Evolutionary conservation across 2,888 invertebrate species (phyloP), one percentile per base, ranked within the genome.

Genomic region (Noctua comes): DNA sequence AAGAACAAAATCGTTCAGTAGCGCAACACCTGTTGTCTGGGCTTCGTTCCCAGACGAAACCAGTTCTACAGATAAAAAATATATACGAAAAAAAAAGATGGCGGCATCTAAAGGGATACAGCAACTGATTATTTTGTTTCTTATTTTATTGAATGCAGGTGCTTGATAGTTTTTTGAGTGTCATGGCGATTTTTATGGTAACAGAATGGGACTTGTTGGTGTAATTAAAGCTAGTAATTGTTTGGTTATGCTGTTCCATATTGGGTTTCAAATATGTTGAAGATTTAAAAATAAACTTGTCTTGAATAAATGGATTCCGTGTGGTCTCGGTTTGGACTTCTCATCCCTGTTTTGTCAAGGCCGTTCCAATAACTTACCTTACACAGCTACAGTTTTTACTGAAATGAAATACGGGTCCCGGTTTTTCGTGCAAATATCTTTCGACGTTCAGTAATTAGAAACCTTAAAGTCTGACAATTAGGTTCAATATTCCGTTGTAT

Each of bases 21-120:
- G 94, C 93, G 91, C 91, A 93, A 92, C 96, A 96, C 96, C 96
- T 95, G 96, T 95, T 95, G 94, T 94, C 91, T 91, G 86, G 90
- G 89, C 91, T 86, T 91, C 89, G 92, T 95, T 96, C 95, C 95
- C 96, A 95, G 91, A 88, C 92, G 91, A 91, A 95, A 95, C 95
- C 92, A 82, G 95, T 95, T 95, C 75, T n/a, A 82, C 92, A 90
- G 88, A 90, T 90, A 93, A 94, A 93, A 93, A 93, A 90, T 88
- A 79, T 84, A 87, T 40, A 64, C 73, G 48, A 69, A 79, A 88
- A 90, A 91, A 92, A 93, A 94, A 93, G 86, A 91, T 91, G 91
- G 91, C 91, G 86, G 91, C 88, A 80, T 87, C 89, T 88, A 86
- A 85, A 87, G 90, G 90, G 89, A 85, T 83, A 85, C 88, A 87